These are phyloP conservation scores for Bos indicus DNA, from an alignment of 2,113 vertebrate genomes.

Conservation along the genomic window DNA sequence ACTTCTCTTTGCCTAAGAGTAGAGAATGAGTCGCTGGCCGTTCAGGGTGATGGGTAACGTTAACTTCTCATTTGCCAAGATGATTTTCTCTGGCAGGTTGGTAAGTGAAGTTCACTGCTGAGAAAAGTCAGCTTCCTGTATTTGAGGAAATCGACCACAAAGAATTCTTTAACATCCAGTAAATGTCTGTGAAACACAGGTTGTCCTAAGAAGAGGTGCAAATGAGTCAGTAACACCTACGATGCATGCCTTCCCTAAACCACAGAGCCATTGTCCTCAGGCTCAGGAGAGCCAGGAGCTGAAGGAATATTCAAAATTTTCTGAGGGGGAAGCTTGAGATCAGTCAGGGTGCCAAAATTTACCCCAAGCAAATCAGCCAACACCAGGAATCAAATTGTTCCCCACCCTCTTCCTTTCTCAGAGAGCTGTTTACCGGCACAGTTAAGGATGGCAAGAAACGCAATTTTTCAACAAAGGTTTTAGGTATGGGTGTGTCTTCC, in stretches of 20 bases:
- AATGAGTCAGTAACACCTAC: not conserved
- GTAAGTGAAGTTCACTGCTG: not conserved
- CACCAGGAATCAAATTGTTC: not conserved
- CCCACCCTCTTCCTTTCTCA: not conserved
- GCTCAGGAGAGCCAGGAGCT: not conserved
- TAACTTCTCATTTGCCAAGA: not conserved
- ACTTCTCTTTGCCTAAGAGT: not conserved
- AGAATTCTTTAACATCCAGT: not conserved
- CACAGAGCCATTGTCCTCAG: fast-evolving
- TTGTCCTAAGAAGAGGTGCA: not conserved
- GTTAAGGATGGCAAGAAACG: not conserved
- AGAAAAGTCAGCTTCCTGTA: not conserved
- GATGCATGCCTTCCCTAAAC: fast-evolving
- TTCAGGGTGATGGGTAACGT: not conserved
- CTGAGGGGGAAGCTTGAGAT: not conserved
- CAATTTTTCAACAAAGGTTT: not conserved
- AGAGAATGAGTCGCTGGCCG: fast-evolving
- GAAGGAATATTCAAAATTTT: no score
- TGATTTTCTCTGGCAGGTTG: not conserved
- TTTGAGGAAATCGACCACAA: not conserved
- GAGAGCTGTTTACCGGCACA: not conserved
- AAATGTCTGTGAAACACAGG: not conserved
- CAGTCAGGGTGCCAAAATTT: not conserved
- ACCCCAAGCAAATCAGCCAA: not conserved
- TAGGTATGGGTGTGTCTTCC: not conserved